Evolutionary conservation across 2,888 invertebrate species (phyloP).

Genomic region (Amblyteles armatorius): DNA sequence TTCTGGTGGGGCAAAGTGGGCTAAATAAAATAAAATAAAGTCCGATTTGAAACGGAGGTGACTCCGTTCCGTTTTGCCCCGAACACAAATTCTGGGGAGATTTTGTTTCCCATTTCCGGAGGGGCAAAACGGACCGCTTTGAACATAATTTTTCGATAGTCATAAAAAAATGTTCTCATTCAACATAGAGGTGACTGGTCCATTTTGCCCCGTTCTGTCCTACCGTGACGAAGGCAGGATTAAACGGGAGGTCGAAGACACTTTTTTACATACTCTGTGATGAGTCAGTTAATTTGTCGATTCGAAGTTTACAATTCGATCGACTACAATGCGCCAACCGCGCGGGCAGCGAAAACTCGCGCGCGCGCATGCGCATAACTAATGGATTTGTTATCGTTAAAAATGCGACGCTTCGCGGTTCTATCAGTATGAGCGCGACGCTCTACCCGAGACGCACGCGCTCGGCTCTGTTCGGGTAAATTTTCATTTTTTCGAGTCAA

Average conservation of each 20-base stretch:
- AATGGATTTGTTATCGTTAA: conserved; percentile 70
- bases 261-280: conserved; percentile 24
- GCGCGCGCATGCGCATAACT: conserved; percentile 70
- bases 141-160: too few species aligned
- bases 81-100: too few species aligned
- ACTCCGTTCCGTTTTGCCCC: too few species aligned
- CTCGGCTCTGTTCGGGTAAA: conserved; percentile 61
- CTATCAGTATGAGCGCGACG: conserved; percentile 77
- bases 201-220: too few species aligned
- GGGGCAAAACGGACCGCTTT: too few species aligned
- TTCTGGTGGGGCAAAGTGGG: too few species aligned
- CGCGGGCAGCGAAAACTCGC: conserved; percentile 4
- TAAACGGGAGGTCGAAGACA: neutral
- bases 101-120: too few species aligned
- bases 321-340: conserved; percentile 29
- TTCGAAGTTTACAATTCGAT: conserved; percentile 30
- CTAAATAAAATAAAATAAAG: too few species aligned
- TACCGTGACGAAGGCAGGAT: neutral
- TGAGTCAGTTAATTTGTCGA: conserved; percentile 36
- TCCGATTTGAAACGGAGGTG: too few species aligned
- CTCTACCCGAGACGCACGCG: conserved; percentile 70
- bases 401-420: conserved; percentile 71
- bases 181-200: too few species aligned
- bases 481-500: conserved; percentile 18
- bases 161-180: too few species aligned